phyloP scores from a whole-genome alignment of 2,888 invertebrate genomes.

The Lasiommata megera region DNA sequence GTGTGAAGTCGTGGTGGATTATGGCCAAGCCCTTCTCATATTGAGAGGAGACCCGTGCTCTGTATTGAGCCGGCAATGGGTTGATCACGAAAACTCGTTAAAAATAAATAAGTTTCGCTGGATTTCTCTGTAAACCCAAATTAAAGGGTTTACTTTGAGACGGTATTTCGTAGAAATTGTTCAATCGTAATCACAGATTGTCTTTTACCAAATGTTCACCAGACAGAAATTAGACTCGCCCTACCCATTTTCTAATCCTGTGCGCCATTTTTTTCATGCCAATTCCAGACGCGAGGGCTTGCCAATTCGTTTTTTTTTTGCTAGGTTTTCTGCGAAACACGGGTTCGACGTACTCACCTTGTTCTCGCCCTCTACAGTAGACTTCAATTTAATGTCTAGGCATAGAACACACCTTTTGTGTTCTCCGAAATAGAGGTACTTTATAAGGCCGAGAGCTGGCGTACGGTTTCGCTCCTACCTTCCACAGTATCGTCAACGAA shows the following conservation, averaged over 20 bases:
- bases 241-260: conserved; percentile 23
- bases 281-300: conserved; percentile 58
- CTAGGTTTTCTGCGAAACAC: conserved; percentile 50
- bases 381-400: conserved; percentile 21
- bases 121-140: neutral
- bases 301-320: conserved; percentile 66
- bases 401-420: conserved; percentile 22
- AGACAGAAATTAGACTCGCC: conserved; percentile 24
- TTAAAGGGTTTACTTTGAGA: neutral
- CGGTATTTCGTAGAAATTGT: neutral
- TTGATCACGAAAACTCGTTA: no score
- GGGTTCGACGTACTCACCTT: conserved; percentile 61
- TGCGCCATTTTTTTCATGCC: conserved; percentile 46
- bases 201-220: conserved; percentile 2
- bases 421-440: conserved; percentile 6
- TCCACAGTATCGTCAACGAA: no score
- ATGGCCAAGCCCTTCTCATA: no score
- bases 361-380: conserved; percentile 47
- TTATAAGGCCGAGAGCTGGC: neutral
- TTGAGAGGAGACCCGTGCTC: no score
- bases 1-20: no score
- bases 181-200: neutral
- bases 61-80: no score
- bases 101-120: neutral
- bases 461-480: neutral